Evolutionary conservation across 2,888 invertebrate genomes (phyloP).

Genomic region (Lymantria monacha): DNA sequence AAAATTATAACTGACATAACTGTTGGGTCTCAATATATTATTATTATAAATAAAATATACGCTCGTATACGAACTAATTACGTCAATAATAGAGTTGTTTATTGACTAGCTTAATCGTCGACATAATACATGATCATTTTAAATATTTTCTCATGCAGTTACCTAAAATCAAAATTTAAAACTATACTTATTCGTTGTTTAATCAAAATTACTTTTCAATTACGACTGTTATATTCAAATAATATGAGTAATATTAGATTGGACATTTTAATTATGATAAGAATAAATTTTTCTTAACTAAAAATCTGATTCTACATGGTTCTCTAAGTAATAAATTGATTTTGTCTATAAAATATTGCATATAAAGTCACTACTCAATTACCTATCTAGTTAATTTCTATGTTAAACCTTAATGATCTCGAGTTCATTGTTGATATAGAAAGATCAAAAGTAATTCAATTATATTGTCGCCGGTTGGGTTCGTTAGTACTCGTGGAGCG

Average conservation of each 20-base stretch:
- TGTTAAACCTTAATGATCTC: conserved; percentile 16
- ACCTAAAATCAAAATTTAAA: conserved; percentile 34
- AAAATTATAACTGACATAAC: conserved; percentile 41
- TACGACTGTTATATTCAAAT: conserved; percentile 31
- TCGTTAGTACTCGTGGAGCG: conserved; percentile 43
- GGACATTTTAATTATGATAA: conserved; percentile 26
- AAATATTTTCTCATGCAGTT: conserved; percentile 59
- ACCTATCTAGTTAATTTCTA: conserved; percentile 7
- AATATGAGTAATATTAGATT: conserved; percentile 30
- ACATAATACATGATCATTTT: conserved; percentile 53
- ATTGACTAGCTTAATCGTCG: conserved; percentile 50
- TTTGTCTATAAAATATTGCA: neutral
- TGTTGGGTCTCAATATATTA: conserved; percentile 7
- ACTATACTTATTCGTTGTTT: conserved; percentile 41
- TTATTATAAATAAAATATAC: conserved; percentile 29
- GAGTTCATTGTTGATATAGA: conserved; percentile 28
- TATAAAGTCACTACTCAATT: conserved; percentile 1
- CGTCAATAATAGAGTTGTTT: conserved; percentile 67
- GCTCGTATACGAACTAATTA: conserved; percentile 56
- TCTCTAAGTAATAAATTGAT: conserved; percentile 4
- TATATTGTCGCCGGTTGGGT: conserved; percentile 47
- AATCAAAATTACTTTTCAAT: conserved; percentile 43
- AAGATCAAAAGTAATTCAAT: conserved; percentile 50
- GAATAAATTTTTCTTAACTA: conserved; percentile 19
- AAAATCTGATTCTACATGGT: neutral